A percentile compares a stretch with the other conserved stretches of the same genome.
Conservation (phyloP, 2,888 invertebrate genomes). For the Cremastinae sp. region DNA sequence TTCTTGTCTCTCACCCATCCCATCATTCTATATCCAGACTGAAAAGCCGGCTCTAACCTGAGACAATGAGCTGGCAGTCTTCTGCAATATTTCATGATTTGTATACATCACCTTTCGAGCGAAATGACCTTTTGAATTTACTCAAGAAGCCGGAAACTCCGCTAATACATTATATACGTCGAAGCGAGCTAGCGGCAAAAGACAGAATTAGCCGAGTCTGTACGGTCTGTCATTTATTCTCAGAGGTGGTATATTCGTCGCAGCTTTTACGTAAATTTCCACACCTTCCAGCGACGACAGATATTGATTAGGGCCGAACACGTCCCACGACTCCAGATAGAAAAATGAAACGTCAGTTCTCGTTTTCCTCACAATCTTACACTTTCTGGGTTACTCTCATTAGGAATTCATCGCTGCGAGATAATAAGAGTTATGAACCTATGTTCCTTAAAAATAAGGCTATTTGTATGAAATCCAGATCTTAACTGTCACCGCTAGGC, state of each 20-base stretch:
- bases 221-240: slow-evolving; percentile 43
- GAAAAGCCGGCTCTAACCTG: slow-evolving; percentile 10
- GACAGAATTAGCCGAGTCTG: slow-evolving; percentile 3
- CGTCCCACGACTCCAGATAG: slow-evolving; percentile 16
- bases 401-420: slow-evolving; percentile 25
- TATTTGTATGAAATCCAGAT: too few species aligned
- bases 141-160: slow-evolving; percentile 42
- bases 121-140: slow-evolving; percentile 54
- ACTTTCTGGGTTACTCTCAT: slow-evolving; percentile 19
- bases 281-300: slow-evolving; percentile 22
- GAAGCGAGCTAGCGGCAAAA: not conserved
- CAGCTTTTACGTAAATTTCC: slow-evolving; percentile 19
- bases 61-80: slow-evolving; percentile 47
- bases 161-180: not conserved
- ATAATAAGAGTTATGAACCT: slow-evolving; percentile 26
- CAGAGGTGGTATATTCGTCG: slow-evolving; percentile 15
- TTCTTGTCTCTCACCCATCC: slow-evolving; percentile 34
- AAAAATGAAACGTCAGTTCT: slow-evolving; percentile 39
- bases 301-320: slow-evolving; percentile 23
- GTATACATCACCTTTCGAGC: slow-evolving; percentile 14
- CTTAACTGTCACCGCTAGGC: slow-evolving; percentile 9
- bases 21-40: slow-evolving; percentile 4
- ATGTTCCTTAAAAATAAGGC: too few species aligned
- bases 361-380: slow-evolving; percentile 28
- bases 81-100: slow-evolving; percentile 51